These are phyloP conservation scores for Oscheius sp. DNA, from an alignment of 2,888 invertebrate genomes.

Conservation along the genomic window DNA sequence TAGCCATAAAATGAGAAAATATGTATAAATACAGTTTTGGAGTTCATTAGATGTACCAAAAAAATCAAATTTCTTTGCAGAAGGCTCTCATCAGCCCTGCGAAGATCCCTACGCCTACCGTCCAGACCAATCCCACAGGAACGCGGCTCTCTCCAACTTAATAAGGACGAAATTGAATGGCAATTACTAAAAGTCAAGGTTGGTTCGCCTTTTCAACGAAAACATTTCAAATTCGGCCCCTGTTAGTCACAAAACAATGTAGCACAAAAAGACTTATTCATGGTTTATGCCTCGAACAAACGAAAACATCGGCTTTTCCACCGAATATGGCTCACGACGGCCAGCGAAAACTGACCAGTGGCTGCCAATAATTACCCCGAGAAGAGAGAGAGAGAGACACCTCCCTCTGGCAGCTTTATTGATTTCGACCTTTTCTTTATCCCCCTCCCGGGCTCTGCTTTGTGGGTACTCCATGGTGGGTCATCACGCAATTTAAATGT, in stretches of 20 bases:
- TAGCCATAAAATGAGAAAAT: no score
- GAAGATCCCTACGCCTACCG: conserved; percentile 29
- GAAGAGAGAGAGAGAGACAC: background rate
- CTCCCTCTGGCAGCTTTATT: conserved; percentile 10
- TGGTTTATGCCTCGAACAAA: background rate
- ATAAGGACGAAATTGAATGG: conserved; percentile 25
- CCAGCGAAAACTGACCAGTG: conserved; percentile 2
- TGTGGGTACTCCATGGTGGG: no score
- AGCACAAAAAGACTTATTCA: no score
- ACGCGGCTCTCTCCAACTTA: background rate
- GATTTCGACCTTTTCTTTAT: background rate
- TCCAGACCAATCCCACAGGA: conserved; percentile 6
- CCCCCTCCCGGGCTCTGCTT: background rate
- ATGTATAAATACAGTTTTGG: no score
- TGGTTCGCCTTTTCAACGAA: background rate
- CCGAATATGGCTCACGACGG: background rate
- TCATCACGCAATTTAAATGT: no score
- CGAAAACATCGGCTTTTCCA: no score
- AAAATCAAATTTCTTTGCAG: background rate
- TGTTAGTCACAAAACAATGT: background rate
- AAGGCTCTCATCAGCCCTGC: conserved; percentile 20
- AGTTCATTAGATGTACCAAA: no score
- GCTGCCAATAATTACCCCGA: background rate
- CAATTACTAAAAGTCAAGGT: conserved; percentile 12
- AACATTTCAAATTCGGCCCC: background rate